Percentiles rank a stretch among this genome's conserved stretches.
Evolutionary conservation across 1,140 invertebrate species (phyloP).

Genomic region (Aporrectodea caliginosa): DNA sequence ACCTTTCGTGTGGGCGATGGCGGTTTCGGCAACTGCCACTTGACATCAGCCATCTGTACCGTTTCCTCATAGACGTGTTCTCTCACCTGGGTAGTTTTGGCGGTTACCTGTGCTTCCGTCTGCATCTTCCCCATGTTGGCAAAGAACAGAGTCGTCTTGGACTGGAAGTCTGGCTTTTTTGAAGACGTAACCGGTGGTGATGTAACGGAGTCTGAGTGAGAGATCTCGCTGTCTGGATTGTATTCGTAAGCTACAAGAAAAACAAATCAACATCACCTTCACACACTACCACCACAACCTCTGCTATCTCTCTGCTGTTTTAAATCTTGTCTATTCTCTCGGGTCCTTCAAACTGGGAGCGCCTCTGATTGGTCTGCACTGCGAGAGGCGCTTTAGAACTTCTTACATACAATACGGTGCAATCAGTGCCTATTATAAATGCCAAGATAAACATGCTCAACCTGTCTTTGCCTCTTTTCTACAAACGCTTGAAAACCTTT

Average conservation of each 20-base stretch:
- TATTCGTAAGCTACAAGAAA: conserved; percentile 79
- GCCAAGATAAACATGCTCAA: too few species aligned
- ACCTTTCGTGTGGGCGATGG: not conserved
- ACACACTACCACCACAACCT: too few species aligned
- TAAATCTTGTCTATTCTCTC: too few species aligned
- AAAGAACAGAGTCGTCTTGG: conserved; percentile 21
- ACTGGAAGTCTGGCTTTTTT: conserved; percentile 31
- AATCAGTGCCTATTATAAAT: too few species aligned
- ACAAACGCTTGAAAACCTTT: too few species aligned
- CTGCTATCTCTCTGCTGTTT: too few species aligned
- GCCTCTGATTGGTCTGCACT: too few species aligned
- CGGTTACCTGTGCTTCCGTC: conserved; percentile 13
- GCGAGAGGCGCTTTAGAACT: too few species aligned
- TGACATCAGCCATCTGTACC: conserved; percentile 33
- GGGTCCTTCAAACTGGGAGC: too few species aligned
- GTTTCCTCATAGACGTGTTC: conserved; percentile 30
- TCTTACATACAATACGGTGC: too few species aligned
- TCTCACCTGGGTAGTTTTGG: conserved; percentile 9
- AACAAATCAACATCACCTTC: too few species aligned
- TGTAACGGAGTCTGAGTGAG: conserved; percentile 25
- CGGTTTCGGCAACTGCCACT: conserved; percentile 29
- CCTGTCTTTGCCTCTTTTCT: too few species aligned
- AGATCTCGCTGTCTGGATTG: conserved; percentile 72
- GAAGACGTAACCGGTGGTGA: conserved; percentile 29
- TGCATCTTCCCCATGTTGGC: conserved; percentile 27